A percentile compares a stretch with the other conserved stretches of the same genome.
Conservation (phyloP, 2,888 invertebrate genomes). For the Ernsta delagoae region DNA sequence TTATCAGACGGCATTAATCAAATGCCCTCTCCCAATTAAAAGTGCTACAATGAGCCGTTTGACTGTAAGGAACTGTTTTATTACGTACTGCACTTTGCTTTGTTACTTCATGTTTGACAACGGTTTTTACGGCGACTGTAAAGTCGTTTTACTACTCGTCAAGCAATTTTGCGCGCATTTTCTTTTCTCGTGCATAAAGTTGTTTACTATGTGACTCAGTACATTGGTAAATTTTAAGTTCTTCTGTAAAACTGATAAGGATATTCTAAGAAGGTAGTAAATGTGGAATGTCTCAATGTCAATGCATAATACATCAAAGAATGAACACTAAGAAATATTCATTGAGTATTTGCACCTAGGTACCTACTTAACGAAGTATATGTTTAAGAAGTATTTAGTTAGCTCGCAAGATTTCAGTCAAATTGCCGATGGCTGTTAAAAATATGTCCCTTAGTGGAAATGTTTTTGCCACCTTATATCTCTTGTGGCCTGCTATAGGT, state of each 20-base stretch:
- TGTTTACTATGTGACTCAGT: slow-evolving; percentile 20
- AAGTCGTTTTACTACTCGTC: slow-evolving; percentile 51
- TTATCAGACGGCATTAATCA: slow-evolving; percentile 83
- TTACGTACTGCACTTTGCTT: slow-evolving; percentile 66
- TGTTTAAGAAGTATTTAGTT: too few relatives aligned
- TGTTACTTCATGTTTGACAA: slow-evolving; percentile 63
- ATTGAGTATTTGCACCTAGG: too few relatives aligned
- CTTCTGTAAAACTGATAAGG: not conserved
- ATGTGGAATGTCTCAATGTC: too few relatives aligned
- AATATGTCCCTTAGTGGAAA: too few relatives aligned
- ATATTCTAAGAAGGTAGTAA: too few relatives aligned
- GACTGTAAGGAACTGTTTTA: slow-evolving; percentile 55
- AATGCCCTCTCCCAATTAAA: slow-evolving; percentile 83
- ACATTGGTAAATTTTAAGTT: not conserved
- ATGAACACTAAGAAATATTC: too few relatives aligned
- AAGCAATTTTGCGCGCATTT: slow-evolving; percentile 40
- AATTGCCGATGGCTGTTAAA: too few relatives aligned
- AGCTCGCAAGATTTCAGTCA: too few relatives aligned
- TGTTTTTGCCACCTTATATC: too few relatives aligned
- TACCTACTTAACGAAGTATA: too few relatives aligned
- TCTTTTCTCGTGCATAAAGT: slow-evolving; percentile 18
- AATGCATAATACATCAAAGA: too few relatives aligned
- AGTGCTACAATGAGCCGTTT: slow-evolving; percentile 61
- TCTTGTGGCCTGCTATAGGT: too few relatives aligned
- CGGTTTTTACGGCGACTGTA: slow-evolving; percentile 67